phyloP scores from a whole-genome alignment of 2,113 vertebrate species.

The Potamarius usumacintae region DNA sequence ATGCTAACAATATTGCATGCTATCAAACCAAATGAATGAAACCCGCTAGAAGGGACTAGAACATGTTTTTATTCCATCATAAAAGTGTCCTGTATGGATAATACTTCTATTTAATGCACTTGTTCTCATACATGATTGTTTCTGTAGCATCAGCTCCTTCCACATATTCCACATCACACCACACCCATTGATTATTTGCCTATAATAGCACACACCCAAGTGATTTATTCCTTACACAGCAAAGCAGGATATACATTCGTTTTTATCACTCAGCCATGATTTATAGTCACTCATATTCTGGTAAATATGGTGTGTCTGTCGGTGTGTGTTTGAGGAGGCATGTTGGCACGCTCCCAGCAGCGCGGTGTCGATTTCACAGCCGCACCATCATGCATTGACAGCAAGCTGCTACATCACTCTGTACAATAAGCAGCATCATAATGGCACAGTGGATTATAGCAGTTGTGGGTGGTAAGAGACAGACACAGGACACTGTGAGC shows the following conservation, averaged over 20 bases:
- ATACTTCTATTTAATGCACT: too few relatives aligned
- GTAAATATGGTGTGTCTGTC: slow-evolving; percentile 17
- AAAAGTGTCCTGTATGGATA: too few relatives aligned
- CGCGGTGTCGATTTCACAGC: slow-evolving; percentile 75
- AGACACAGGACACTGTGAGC: slow-evolving; percentile 83
- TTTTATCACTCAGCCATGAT: neutral
- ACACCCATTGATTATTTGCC: neutral
- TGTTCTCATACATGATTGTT: too few relatives aligned
- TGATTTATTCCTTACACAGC: neutral
- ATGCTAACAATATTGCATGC: too few relatives aligned
- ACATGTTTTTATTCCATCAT: too few relatives aligned
- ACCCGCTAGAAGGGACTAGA: too few relatives aligned
- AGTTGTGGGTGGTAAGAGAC: slow-evolving; percentile 89
- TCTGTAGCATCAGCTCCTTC: neutral
- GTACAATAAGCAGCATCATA: slow-evolving; percentile 79
- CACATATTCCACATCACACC: neutral
- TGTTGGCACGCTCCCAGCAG: slow-evolving; percentile 3
- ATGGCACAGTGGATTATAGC: slow-evolving; percentile 82
- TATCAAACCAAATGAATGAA: too few relatives aligned
- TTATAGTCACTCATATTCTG: slow-evolving; percentile 7
- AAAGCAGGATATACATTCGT: neutral
- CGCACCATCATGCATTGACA: slow-evolving; percentile 65
- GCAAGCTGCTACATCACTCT: slow-evolving; percentile 76
- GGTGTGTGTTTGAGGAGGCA: slow-evolving; percentile 54
- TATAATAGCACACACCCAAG: too few relatives aligned